Base-by-base conservation (phyloP, 1,140 invertebrate genomes). In the Caerostris darwini region DNA sequence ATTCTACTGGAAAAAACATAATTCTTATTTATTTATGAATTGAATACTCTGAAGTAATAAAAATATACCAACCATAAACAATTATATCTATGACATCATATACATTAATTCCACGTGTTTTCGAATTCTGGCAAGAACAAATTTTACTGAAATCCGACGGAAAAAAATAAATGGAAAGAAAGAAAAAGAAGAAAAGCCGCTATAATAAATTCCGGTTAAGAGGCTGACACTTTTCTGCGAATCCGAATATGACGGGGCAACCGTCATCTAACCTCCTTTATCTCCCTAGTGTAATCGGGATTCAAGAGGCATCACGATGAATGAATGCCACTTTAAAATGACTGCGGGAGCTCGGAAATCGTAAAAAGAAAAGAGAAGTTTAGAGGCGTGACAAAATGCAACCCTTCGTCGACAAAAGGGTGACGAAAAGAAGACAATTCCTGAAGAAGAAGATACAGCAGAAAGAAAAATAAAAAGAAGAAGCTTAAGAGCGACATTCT, bases 401-500 rank as follows among this genome's bases (percentile, higher is more conserved):
- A 56, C n/a, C 19, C 67, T 57, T 67, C 71, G 64, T 57, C 57
- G 61, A 71, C 67, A 77, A 90, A 90, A 17, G 88, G 54, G 59
- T 59, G 34, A 34, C 19, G 58, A 64, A 64, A 53, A 87, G 53
- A 56, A 90, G 54, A 90, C 50, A 34, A 90, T 57, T 8, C 7
- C 77, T 12, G 54, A 85, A 85, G 57, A 7, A 85, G 53, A 82
- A 54, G 77, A 34, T n/a, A 7, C 56, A 85, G 58, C 57, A 85
- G 82, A 58, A 85, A 12, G 8, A n/a, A 54, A 57, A 17, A 85
- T 57, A n/a, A 56, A 53, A 67, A 77, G 3, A 59, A 34, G 54
- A 77, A 77, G 64, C 57, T 90, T 90, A 90, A 90, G 88, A 90
- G 88, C 17, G 88, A 14, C 67, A 90, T 71, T 67, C 53, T 71